A percentile compares a stretch with the other conserved stretches of the same genome.
Conservation (phyloP, 2,113 vertebrate genomes). For the Pterophyllum scalare region DNA sequence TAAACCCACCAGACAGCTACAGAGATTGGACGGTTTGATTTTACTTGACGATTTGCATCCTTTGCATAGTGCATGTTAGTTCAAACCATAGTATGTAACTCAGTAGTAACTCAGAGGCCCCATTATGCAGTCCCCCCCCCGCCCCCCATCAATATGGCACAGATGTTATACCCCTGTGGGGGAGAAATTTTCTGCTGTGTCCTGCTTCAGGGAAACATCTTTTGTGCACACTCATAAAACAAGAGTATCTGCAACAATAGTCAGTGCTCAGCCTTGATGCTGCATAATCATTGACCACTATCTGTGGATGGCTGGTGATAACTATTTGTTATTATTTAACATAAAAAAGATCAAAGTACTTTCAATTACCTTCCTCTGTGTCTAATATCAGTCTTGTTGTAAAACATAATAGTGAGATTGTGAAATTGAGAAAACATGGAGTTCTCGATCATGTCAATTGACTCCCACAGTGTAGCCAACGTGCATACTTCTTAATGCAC, state of each 20-base stretch:
- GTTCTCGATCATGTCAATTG: not conserved
- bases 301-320: not conserved
- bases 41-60: too few species aligned
- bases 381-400: not conserved
- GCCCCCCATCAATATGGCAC: too few species aligned
- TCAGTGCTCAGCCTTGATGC: constrained; percentile 5
- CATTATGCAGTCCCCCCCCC: too few species aligned
- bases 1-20: too few species aligned
- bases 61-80: too few species aligned
- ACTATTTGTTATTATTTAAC: not conserved
- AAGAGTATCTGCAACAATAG: constrained; percentile 11
- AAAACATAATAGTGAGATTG: constrained; percentile 11
- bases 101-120: too few species aligned
- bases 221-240: constrained; percentile 19
- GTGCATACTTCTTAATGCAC: too few species aligned
- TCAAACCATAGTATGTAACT: too few species aligned
- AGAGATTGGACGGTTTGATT: too few species aligned
- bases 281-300: constrained; percentile 28
- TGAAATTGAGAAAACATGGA: not conserved
- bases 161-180: too few species aligned
- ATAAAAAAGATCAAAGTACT: constrained; percentile 9
- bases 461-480: too few species aligned
- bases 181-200: constrained; percentile 23
- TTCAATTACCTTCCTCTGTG: not conserved
- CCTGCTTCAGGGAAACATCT: constrained; percentile 33